Evolutionary conservation across 2,113 vertebrate species (phyloP).

Genomic region (Leucosticte australis): DNA sequence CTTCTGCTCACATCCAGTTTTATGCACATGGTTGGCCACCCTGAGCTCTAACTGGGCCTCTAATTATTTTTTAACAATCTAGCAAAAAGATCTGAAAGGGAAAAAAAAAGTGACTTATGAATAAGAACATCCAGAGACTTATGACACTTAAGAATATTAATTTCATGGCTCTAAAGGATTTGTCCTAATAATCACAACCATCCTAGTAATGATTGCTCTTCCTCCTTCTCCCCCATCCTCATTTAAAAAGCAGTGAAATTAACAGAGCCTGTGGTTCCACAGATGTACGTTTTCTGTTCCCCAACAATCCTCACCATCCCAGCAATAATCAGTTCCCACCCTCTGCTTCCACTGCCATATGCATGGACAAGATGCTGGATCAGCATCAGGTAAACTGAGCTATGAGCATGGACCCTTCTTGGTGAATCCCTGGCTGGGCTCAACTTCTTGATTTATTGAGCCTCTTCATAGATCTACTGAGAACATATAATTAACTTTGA

Average conservation of each 20-base stretch:
- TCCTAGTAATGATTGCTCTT: neutral
- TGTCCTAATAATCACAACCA: neutral
- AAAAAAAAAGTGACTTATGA: neutral
- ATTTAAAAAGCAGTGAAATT: neutral
- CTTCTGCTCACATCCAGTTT: neutral
- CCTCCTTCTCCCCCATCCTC: neutral
- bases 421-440: too few relatives aligned
- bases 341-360: neutral
- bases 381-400: neutral
- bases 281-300: neutral
- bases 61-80: constrained; percentile 3
- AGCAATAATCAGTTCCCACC: neutral
- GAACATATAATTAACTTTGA: neutral
- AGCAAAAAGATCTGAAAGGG: neutral
- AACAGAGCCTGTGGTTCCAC: neutral
- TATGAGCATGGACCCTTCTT: fast-evolving
- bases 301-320: neutral
- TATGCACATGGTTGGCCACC: neutral
- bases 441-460: neutral
- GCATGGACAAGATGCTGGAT: neutral
- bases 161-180: neutral
- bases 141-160: neutral
- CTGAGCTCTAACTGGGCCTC: neutral
- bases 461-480: neutral
- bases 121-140: neutral